Conservation (phyloP, 2,113 vertebrate genomes). For the Seriola aureovittata region DNA sequence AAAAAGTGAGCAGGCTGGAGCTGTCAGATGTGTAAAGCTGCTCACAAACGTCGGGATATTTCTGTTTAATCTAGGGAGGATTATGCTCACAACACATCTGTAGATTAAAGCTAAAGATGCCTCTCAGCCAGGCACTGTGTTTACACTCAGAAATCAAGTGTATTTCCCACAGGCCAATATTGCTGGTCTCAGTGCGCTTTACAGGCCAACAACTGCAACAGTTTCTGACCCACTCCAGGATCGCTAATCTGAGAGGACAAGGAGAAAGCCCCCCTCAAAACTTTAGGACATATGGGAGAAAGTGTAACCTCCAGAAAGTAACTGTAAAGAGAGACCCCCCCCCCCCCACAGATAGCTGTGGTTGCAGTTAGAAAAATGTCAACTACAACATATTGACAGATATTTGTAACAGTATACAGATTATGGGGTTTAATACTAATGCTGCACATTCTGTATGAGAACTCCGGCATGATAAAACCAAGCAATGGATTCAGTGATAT, state of each 20-base stretch:
- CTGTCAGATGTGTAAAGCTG: constrained; percentile 70
- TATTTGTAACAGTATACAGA: no score
- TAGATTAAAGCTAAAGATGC: constrained; percentile 60
- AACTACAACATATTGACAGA: not conserved
- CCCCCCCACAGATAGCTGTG: no score
- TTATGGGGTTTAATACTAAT: not conserved
- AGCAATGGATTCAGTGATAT: not conserved
- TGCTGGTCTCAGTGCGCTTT: not conserved
- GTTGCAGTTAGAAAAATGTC: no score
- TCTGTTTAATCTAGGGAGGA: constrained; percentile 63
- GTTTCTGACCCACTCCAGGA: not conserved
- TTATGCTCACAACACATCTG: constrained; percentile 64
- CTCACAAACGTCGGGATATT: constrained; percentile 53
- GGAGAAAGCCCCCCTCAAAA: not conserved
- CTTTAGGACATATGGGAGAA: not conserved
- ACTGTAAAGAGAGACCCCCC: no score
- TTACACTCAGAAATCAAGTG: not conserved
- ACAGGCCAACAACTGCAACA: not conserved
- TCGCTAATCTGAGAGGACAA: not conserved
- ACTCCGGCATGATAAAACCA: not conserved
- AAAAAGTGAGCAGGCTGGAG: constrained; percentile 54
- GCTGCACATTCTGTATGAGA: not conserved
- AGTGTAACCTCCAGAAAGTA: not conserved
- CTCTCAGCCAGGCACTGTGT: not conserved
- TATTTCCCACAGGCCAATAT: not conserved